Conservation (phyloP, 2,113 vertebrate genomes). For the Chascanopsetta lugubris region DNA sequence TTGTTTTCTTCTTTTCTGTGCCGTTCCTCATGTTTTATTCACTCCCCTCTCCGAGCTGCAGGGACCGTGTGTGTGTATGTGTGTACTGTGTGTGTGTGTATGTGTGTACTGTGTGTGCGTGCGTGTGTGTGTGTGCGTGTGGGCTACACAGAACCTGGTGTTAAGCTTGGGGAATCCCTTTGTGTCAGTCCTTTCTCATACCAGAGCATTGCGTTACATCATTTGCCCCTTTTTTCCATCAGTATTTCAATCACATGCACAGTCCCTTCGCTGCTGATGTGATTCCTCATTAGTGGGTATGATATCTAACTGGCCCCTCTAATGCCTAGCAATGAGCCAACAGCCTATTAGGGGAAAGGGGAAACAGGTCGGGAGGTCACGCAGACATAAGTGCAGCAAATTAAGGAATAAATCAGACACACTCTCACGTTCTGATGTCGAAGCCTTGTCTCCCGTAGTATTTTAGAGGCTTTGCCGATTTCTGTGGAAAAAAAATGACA, state of each 20-base stretch:
- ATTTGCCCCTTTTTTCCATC: slow-evolving; percentile 34
- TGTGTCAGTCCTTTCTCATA: slow-evolving; percentile 16
- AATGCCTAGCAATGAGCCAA: slow-evolving; percentile 37
- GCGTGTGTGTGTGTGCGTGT: no score
- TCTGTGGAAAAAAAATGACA: no score
- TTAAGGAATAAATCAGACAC: no score
- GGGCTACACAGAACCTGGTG: neutral
- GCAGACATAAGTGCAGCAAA: neutral
- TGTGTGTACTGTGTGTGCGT: no score
- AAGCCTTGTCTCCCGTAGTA: no score
- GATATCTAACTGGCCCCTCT: slow-evolving; percentile 16
- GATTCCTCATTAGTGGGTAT: slow-evolving; percentile 39
- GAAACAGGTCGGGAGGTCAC: slow-evolving; percentile 10
- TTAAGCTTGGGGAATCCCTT: slow-evolving; percentile 21
- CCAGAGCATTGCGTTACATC: slow-evolving; percentile 10
- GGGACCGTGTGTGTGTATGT: neutral
- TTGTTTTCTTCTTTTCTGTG: slow-evolving; percentile 15
- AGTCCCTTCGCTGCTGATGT: slow-evolving; percentile 4
- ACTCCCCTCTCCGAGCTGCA: neutral
- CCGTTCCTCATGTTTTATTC: slow-evolving; percentile 24
- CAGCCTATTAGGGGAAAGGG: slow-evolving; percentile 7
- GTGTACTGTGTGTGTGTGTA: no score
- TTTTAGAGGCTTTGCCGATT: no score
- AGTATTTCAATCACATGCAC: slow-evolving; percentile 36
- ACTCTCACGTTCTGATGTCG: no score